phyloP scores from a whole-genome alignment of 1,140 invertebrate species.

The Drosophila orosa region DNA sequence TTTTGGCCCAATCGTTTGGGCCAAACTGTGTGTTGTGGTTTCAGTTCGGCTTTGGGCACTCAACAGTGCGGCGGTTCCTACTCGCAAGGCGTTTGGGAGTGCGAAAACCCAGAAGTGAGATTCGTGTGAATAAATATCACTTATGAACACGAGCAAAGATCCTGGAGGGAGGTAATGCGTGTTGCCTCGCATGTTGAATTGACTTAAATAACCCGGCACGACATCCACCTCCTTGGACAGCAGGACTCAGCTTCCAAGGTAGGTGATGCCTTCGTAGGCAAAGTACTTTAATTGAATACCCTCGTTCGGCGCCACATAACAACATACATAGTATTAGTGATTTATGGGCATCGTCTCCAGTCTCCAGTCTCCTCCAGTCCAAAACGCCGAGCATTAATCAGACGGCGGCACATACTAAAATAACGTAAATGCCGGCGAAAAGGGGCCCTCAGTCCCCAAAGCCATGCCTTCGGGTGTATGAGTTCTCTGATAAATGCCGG shows the following conservation, averaged over 20 bases:
- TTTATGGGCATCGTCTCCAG: constrained; percentile 37
- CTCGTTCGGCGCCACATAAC: constrained; percentile 15
- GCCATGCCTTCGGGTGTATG: background rate
- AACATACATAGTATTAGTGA: constrained; percentile 33
- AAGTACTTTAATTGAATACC: constrained; percentile 53
- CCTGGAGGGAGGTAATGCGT: constrained; percentile 15
- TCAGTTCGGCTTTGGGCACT: constrained; percentile 53
- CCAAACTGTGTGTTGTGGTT: constrained; percentile 22
- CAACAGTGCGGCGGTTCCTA: constrained; percentile 30
- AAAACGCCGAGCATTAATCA: constrained; percentile 51
- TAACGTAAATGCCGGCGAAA: constrained; percentile 9
- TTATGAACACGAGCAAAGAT: constrained; percentile 46
- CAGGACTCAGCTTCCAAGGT: background rate
- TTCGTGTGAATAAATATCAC: constrained; percentile 59
- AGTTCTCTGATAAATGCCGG: constrained; percentile 29
- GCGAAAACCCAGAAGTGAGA: constrained; percentile 8
- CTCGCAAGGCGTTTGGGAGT: background rate
- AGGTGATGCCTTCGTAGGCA: background rate
- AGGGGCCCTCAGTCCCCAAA: background rate
- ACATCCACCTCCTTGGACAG: background rate
- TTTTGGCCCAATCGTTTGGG: constrained; percentile 2
- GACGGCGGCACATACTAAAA: constrained; percentile 19
- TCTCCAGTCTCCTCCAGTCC: too few species aligned
- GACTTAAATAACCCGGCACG: constrained; percentile 33
- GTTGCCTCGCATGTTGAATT: constrained; percentile 46